Evolutionary conservation across 1,140 invertebrate species (phyloP).

Genomic region (Acromyrmex charruanus): DNA sequence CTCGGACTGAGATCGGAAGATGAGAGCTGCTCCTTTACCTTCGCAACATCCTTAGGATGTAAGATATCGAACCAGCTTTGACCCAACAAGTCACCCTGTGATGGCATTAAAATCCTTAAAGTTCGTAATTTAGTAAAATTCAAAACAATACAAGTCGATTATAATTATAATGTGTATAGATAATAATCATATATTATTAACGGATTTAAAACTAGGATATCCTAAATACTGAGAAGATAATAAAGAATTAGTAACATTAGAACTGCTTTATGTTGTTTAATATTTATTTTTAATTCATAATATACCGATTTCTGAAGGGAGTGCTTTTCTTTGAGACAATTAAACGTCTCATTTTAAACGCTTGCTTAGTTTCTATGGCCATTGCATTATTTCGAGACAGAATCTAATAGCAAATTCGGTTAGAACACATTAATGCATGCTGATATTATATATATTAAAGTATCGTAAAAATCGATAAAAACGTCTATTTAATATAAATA

Average conservation of each 20-base stretch:
- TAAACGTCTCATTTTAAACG: background rate
- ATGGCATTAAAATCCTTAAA: background rate
- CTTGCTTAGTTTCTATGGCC: too few species aligned
- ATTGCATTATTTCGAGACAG: background rate
- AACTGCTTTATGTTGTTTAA: background rate
- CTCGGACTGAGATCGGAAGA: slow-evolving; percentile 95
- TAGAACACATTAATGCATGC: too few species aligned
- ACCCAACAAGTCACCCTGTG: slow-evolving; percentile 94
- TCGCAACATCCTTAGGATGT: slow-evolving; percentile 97
- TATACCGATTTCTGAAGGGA: background rate
- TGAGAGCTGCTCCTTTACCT: slow-evolving; percentile 98
- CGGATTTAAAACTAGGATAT: too few species aligned
- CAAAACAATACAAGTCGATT: background rate
- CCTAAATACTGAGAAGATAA: too few species aligned
- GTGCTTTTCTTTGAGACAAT: background rate
- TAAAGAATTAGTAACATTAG: too few species aligned
- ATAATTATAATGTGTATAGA: too few species aligned
- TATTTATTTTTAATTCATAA: background rate
- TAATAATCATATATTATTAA: too few species aligned
- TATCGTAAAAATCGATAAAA: too few species aligned
- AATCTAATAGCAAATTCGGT: too few species aligned
- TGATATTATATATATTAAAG: too few species aligned
- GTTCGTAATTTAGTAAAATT: background rate
- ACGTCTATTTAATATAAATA: too few species aligned
- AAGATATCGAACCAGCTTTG: slow-evolving; percentile 98